Evolutionary conservation across 2,888 invertebrate genomes (phyloP), one percentile per base, ranked within the genome.

Genomic region (Sarcophaga subvicina): DNA sequence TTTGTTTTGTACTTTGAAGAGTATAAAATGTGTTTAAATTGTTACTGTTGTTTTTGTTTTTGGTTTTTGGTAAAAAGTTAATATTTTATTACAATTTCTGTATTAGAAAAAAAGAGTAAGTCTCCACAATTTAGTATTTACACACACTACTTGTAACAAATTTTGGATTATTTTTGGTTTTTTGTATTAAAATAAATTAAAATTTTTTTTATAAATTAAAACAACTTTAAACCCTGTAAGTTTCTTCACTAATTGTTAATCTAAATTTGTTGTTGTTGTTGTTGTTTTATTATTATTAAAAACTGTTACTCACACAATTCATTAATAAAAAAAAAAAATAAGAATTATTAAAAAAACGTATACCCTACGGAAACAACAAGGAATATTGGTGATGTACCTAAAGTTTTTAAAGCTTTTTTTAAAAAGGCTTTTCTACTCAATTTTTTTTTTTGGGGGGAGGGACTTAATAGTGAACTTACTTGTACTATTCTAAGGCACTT

Each of bases 21-120:
- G 54, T 54, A 54, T 89, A 89, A 91, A 91, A 91, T 92, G 91
- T 92, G 91, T 92, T 91, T 91, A 91, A 90, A 90, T 91, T 91
- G 91, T 91, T 92, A 89, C 80, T 62, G 49, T 14, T 49, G 22
- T 37, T 69, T 78, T 67, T 49, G 86, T 88, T 80, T 82, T 85
- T 45, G 45, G 81, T 81, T 49, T 49, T 49, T 49, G 1, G 14
- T 49, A 14, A 37, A 10, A 37, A 37, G 37, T 37, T 37, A 37
- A 37, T 37, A 37, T 10, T 37, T 37, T 37, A 8, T 37, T 37
- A 37, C 4, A 49, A 14, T 49, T 49, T 49, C 49, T 49, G 86
- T 78, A 85, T 89, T 83, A 67, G 70, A 80, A 83, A 85, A 85
- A 47, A 78, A 85, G 83, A 63, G 12, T 70, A 54, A 54, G 73